Conservation (phyloP, 2,113 vertebrate species). For the Hippocampus comes region DNA sequence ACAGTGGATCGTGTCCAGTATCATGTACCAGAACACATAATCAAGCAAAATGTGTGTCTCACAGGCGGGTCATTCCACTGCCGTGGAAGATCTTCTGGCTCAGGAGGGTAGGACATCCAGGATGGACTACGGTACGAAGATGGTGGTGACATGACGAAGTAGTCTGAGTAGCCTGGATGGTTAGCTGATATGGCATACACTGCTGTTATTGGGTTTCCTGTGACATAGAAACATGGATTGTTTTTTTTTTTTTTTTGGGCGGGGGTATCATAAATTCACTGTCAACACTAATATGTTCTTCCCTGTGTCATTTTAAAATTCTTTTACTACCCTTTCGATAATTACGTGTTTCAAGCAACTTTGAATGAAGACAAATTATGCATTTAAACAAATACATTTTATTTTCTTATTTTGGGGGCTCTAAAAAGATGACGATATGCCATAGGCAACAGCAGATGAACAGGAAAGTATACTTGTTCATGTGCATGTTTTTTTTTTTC, state of each 20-base stretch:
- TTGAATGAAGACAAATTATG: background rate
- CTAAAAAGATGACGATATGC: background rate
- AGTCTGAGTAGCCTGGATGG: conserved; percentile 89
- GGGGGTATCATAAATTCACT: background rate
- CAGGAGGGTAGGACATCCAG: conserved; percentile 95
- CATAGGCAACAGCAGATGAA: background rate
- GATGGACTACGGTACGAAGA: conserved; percentile 89
- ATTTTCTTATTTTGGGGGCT: too few relatives aligned
- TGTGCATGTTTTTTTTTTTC: background rate
- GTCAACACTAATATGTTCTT: background rate
- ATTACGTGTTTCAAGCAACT: background rate
- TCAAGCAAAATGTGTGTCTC: conserved; percentile 13
- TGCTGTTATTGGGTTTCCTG: conserved; percentile 94
- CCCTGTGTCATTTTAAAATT: background rate
- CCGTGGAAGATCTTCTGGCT: conserved; percentile 83
- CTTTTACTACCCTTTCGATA: background rate
- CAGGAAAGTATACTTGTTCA: background rate
- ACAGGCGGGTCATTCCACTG: conserved; percentile 89
- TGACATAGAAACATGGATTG: background rate
- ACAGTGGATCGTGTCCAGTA: background rate
- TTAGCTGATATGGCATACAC: conserved; percentile 97
- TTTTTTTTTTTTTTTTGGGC: background rate
- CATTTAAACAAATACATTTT: background rate
- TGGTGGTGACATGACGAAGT: conserved; percentile 90
- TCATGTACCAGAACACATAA: background rate